phyloP scores from a whole-genome alignment of 2,888 invertebrate species.

The Teinopalpus imperialis region DNA sequence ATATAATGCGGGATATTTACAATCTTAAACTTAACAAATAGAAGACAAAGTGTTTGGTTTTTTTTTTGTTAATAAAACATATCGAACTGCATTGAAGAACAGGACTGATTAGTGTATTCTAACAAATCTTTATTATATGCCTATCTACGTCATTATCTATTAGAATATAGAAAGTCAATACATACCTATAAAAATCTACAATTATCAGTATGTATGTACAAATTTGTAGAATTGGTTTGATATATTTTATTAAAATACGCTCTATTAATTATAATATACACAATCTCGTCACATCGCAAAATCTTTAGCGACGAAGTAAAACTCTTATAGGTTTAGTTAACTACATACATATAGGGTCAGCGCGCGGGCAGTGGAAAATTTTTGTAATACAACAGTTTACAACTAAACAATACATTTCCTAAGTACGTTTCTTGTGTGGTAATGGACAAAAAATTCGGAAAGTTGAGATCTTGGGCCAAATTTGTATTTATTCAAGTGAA shows the following conservation, averaged over 20 bases:
- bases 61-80: conserved; percentile 20
- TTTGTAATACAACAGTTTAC: background rate
- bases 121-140: conserved; percentile 16
- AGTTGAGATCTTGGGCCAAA: conserved; percentile 24
- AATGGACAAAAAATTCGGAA: conserved; percentile 22
- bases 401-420: conserved; percentile 13
- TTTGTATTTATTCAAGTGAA: background rate
- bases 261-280: conserved; percentile 15
- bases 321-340: conserved; percentile 7
- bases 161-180: conserved; percentile 12
- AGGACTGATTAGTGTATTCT: conserved; percentile 7
- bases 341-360: background rate
- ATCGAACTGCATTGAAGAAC: conserved; percentile 7
- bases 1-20: conserved; percentile 64
- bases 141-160: conserved; percentile 20
- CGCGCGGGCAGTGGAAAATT: background rate
- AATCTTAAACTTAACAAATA: conserved; percentile 46
- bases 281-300: conserved; percentile 22
- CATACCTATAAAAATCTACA: conserved; percentile 20
- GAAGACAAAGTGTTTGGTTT: conserved; percentile 14
- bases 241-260: conserved; percentile 25
- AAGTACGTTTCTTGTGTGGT: conserved; percentile 23
- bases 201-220: conserved; percentile 21
- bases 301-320: conserved; percentile 1
- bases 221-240: conserved; percentile 20